phyloP scores from a whole-genome alignment of 1,140 invertebrate species.

The Drosophila sturtevanti region DNA sequence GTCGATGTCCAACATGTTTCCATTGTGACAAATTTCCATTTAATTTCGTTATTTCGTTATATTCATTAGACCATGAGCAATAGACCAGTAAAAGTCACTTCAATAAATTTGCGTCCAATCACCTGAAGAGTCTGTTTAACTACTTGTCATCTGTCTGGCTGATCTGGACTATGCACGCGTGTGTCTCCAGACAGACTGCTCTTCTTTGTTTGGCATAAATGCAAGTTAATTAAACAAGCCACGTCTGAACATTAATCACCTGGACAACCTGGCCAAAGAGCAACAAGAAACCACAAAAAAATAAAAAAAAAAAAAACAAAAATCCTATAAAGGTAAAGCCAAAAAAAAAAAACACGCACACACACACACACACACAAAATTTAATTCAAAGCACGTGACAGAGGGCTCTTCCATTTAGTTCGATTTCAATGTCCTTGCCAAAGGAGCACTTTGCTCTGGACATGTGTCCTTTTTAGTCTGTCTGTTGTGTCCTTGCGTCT shows the following conservation, averaged over 20 bases:
- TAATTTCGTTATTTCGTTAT: not conserved
- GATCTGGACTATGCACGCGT: not conserved
- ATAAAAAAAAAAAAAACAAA: not conserved
- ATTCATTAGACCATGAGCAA: not conserved
- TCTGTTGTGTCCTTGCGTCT: not conserved
- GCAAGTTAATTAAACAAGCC: conserved; percentile 76
- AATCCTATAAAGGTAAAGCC: conserved; percentile 4
- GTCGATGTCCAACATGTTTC: not conserved
- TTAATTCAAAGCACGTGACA: conserved; percentile 66
- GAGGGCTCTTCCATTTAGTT: conserved; percentile 7
- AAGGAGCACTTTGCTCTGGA: conserved; percentile 24
- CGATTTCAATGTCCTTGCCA: conserved; percentile 45
- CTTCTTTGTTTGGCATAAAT: conserved; percentile 31
- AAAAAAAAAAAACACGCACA: conserved; percentile 11
- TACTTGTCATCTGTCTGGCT: conserved; percentile 10
- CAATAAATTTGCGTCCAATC: conserved; percentile 3
- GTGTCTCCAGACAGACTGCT: conserved; percentile 1
- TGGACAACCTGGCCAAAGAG: conserved; percentile 42
- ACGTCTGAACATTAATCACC: conserved; percentile 71
- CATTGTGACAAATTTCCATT: not conserved
- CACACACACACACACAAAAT: too few species aligned
- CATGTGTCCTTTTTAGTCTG: conserved; percentile 52
- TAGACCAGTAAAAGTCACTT: not conserved
- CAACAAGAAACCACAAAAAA: conserved; percentile 28
- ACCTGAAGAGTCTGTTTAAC: conserved; percentile 6